Base-by-base conservation (phyloP, 2,113 vertebrate species). In the Oreochromis spilurus region DNA sequence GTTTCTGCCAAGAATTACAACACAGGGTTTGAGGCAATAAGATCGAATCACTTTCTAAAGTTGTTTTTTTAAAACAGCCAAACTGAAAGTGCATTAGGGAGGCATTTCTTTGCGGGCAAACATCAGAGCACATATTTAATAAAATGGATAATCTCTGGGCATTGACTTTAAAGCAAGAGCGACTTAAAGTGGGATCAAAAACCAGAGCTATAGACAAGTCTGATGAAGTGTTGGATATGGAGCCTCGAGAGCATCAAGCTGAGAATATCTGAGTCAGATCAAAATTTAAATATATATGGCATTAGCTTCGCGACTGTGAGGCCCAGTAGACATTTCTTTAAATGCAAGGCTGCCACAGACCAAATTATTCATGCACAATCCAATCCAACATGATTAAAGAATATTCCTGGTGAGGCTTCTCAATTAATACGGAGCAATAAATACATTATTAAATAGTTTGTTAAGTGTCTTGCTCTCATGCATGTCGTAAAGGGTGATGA, bases 121-220 rank as follows among this genome's bases (percentile, higher is more conserved):
- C 87, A 86, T 92, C 89, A 89, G 81, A 89, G 14, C 29, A 90
- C 54, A 77, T 72, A 53, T 77, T 90, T 60, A 93, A 92, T 90
- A 81, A 93, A 92, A 90, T 55, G 5, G 45, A 86, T 91, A n/a
- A 83, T 92, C 58, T 89, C 75, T 81, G 80, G 88, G 84, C 78
- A 75, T n/a, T 21, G 48, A 85, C 83, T 88, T 91, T 78, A 87
- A 87, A 92, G 87, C 13, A 9, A 84, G 43, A 65, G 62, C 19
- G 10, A 88, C 85, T 88, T 81, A 83, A 84, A 92, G 81, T n/a
- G 45, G 65, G 70, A 92, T 90, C 62, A 90, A 89, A 92, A 85
- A n/a, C 10, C 31, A 80, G 87, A 85, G 31, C 75, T 57, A 84
- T 83, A 58, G 86, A 79, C 83, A 83, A 89, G 82, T 78, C 72